Percentiles rank a stretch among this genome's conserved stretches.
Conservation (phyloP, 2,888 invertebrate genomes). For the Agonopterix arenella region DNA sequence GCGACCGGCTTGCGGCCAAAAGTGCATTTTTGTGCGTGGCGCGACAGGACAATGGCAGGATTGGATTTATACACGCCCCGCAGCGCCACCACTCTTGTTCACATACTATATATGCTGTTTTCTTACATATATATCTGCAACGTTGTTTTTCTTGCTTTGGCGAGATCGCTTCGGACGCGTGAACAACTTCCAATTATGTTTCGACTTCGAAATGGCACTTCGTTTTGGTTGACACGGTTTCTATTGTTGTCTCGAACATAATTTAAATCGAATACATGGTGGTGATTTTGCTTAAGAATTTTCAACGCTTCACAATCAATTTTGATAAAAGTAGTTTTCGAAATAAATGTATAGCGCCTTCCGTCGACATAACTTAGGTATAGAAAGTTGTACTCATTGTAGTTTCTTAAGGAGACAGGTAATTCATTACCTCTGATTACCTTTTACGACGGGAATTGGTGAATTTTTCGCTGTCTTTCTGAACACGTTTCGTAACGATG, state of each 20-base stretch:
- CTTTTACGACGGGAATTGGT: neutral
- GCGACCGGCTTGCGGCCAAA: constrained; percentile 27
- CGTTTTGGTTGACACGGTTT: neutral
- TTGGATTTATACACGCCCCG: constrained; percentile 56
- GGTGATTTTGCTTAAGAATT: neutral
- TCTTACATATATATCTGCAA: neutral
- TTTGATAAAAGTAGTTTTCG: neutral
- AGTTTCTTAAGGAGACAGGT: too few species aligned
- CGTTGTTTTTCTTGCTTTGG: constrained; percentile 11
- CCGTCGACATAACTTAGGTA: too few species aligned
- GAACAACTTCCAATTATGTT: constrained; percentile 14
- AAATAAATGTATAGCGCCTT: neutral
- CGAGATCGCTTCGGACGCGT: constrained; percentile 10
- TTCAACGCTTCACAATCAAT: too few species aligned
- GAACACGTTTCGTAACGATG: constrained; percentile 1
- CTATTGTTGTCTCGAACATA: neutral
- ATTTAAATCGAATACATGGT: too few species aligned
- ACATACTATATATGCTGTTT: neutral
- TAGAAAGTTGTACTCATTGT: too few species aligned
- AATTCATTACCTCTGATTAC: too few species aligned
- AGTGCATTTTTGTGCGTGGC: constrained; percentile 41
- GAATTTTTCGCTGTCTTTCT: neutral
- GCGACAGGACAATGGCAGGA: constrained; percentile 58
- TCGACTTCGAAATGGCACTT: neutral
- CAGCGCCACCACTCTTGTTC: constrained; percentile 35